These are phyloP conservation scores for Vannuccia rotundouncinata DNA, from an alignment of 2,888 invertebrate species.

Conservation along the genomic window DNA sequence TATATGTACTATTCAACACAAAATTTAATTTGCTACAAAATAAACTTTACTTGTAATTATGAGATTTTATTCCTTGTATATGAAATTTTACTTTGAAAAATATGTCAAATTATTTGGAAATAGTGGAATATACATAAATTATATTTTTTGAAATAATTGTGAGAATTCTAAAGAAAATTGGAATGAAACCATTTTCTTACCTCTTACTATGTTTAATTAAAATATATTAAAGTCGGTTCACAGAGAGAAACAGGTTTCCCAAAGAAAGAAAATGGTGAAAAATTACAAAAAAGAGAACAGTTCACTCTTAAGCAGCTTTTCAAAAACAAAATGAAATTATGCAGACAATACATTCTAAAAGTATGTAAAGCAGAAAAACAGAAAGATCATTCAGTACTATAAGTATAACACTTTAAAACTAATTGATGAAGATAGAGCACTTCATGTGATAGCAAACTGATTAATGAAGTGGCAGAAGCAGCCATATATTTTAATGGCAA, in stretches of 20 bases:
- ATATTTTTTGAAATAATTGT: too few relatives aligned
- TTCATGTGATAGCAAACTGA: conserved; percentile 1
- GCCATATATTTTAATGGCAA: too few relatives aligned
- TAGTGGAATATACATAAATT: too few relatives aligned
- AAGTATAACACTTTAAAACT: neutral
- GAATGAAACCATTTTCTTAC: too few relatives aligned
- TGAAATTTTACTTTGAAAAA: too few relatives aligned
- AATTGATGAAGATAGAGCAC: conserved; percentile 4
- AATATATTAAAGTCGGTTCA: neutral
- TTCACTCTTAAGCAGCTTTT: neutral
- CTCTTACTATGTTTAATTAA: too few relatives aligned
- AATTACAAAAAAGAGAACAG: neutral
- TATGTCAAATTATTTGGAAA: too few relatives aligned
- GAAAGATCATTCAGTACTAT: neutral
- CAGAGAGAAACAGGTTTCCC: neutral
- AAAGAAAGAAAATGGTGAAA: conserved; percentile 16
- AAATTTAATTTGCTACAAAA: too few relatives aligned
- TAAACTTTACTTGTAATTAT: too few relatives aligned
- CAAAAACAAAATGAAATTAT: neutral
- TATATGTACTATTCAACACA: too few relatives aligned
- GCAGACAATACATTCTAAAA: conserved; percentile 15
- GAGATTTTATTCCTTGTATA: too few relatives aligned
- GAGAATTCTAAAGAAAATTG: too few relatives aligned
- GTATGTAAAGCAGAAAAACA: neutral
- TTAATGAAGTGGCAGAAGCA: neutral